Percentiles rank a stretch among this genome's conserved stretches.
phyloP scores from a whole-genome alignment of 2,888 invertebrate species.

The Halocaridina rubra region DNA sequence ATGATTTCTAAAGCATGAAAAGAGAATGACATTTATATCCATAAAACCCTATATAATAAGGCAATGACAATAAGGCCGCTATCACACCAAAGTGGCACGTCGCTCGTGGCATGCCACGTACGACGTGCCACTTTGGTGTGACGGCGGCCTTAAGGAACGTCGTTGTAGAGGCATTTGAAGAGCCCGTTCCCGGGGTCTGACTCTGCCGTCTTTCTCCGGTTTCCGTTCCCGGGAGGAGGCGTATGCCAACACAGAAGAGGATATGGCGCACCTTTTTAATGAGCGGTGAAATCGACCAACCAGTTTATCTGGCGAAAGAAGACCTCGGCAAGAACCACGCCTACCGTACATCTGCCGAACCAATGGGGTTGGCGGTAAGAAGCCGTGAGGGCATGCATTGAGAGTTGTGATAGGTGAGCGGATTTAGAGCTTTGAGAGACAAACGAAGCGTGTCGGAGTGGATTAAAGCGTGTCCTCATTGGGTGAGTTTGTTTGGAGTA shows the following conservation, averaged over 20 bases:
- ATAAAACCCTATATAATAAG: too few species aligned
- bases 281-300: slow-evolving; percentile 55
- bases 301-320: slow-evolving; percentile 34
- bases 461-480: slow-evolving; percentile 53
- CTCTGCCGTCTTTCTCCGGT: too few species aligned
- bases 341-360: neutral
- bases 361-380: slow-evolving; percentile 23
- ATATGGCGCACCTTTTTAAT: slow-evolving; percentile 39
- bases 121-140: too few species aligned
- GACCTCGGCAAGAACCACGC: slow-evolving; percentile 21
- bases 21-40: too few species aligned
- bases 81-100: too few species aligned
- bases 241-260: neutral
- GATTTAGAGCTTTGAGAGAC: slow-evolving; percentile 16
- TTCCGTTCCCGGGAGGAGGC: too few species aligned
- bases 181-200: too few species aligned
- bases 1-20: too few species aligned
- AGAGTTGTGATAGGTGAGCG: neutral
- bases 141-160: too few species aligned
- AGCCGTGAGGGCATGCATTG: neutral
- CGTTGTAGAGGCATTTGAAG: too few species aligned
- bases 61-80: too few species aligned
- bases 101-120: too few species aligned
- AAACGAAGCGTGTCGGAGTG: slow-evolving; percentile 36
- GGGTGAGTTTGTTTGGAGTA: slow-evolving; percentile 45